These are phyloP conservation scores for Alligator sinensis DNA, from an alignment of 2,113 vertebrate species.

Conservation along the genomic window DNA sequence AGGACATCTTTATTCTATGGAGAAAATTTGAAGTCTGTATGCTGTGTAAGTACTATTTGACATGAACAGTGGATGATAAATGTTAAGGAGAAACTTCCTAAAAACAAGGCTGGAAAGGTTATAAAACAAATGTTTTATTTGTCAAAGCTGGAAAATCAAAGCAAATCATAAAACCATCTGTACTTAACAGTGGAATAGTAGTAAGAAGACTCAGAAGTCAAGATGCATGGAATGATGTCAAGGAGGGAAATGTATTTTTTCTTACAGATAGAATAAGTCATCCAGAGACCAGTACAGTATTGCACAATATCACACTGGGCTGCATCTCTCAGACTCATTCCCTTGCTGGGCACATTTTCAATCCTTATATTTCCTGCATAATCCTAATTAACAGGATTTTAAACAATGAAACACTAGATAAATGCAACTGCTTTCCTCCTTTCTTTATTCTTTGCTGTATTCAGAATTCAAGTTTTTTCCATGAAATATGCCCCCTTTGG, in stretches of 20 bases:
- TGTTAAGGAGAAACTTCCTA: neutral
- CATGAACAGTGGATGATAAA: neutral
- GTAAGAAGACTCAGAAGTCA: neutral
- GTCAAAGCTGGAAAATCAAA: neutral
- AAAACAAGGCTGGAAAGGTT: neutral
- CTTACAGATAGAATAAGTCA: neutral
- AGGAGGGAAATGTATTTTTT: neutral
- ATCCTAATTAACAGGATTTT: neutral
- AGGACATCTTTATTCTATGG: neutral
- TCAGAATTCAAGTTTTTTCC: neutral
- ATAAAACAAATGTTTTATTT: neutral
- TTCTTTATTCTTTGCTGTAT: neutral
- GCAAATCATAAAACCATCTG: accelerated
- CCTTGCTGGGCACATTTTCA: accelerated
- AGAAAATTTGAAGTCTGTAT: neutral
- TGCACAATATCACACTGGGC: neutral
- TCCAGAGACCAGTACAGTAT: accelerated
- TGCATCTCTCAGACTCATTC: accelerated
- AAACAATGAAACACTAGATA: neutral
- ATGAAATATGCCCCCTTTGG: neutral
- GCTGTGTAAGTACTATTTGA: neutral
- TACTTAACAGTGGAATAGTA: neutral
- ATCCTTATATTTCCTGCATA: neutral
- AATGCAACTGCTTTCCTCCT: neutral
- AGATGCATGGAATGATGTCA: neutral